phyloP scores from a whole-genome alignment of 2,113 vertebrate species.

The Mionectes macconnelli region DNA sequence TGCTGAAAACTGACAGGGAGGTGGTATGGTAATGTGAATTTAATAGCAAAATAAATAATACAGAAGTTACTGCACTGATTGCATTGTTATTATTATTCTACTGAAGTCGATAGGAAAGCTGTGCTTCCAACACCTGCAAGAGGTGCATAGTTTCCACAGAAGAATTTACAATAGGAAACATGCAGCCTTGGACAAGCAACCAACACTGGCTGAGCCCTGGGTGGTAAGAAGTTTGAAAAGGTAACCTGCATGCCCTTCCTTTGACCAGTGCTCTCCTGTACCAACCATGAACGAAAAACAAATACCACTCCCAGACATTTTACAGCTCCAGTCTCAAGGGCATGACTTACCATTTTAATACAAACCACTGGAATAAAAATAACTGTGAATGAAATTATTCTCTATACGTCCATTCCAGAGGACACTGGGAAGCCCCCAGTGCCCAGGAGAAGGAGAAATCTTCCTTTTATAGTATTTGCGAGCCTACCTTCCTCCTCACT shows the following conservation, averaged over 20 bases:
- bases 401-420: neutral
- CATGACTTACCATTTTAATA: neutral
- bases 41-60: conserved; percentile 58
- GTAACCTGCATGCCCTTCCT: neutral
- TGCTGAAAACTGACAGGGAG: conserved; percentile 14
- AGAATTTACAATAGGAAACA: neutral
- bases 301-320: neutral
- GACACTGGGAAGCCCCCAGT: neutral
- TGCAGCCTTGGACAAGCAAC: neutral
- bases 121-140: neutral
- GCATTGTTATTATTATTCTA: neutral
- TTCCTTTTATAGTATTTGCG: neutral
- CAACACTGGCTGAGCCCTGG: neutral
- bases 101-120: neutral
- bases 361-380: neutral
- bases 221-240: neutral
- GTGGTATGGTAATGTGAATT: conserved; percentile 16
- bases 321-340: neutral
- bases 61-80: neutral
- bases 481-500: neutral
- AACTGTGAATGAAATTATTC: neutral
- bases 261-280: neutral
- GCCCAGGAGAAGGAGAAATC: neutral
- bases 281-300: neutral
- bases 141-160: neutral